Evolutionary conservation across 2,888 invertebrate genomes (phyloP).

Genomic region (Ormyrus nitidulus): DNA sequence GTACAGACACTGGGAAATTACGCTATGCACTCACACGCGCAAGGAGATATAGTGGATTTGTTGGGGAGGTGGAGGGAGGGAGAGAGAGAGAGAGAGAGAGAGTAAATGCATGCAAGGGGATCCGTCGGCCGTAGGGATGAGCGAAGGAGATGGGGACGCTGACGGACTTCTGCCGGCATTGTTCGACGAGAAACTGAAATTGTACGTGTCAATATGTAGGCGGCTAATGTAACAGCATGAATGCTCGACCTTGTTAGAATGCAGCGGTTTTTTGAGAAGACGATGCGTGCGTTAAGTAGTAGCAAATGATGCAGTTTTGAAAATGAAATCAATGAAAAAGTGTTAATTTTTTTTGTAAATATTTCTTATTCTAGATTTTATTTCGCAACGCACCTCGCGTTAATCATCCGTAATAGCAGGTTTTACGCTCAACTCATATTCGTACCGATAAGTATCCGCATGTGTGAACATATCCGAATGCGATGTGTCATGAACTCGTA

Average conservation of each 20-base stretch:
- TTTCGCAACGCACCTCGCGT: too few relatives aligned
- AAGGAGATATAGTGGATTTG: constrained; percentile 13
- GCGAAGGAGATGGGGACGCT: not conserved
- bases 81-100: constrained; percentile 9
- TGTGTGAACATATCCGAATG: not conserved
- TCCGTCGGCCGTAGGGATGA: too few relatives aligned
- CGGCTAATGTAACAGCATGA: constrained; percentile 15
- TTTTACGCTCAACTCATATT: too few relatives aligned
- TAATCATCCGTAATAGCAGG: constrained; percentile 11
- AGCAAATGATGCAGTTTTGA: too few relatives aligned
- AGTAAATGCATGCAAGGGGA: not conserved
- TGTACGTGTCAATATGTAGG: constrained; percentile 33
- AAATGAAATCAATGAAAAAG: too few relatives aligned
- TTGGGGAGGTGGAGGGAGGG: constrained; percentile 13
- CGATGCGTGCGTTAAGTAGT: too few relatives aligned
- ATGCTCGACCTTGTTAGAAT: too few relatives aligned
- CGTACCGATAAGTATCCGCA: not conserved
- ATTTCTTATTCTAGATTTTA: too few relatives aligned
- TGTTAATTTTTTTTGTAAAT: too few relatives aligned
- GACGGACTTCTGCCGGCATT: constrained; percentile 25
- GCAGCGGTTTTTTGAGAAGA: too few relatives aligned
- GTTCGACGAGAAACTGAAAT: constrained; percentile 52
- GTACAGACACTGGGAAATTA: constrained; percentile 2
- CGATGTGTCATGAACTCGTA: constrained; percentile 70
- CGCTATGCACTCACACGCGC: not conserved